Percentiles rank a stretch among this genome's conserved stretches.
Conservation (phyloP, 2,113 vertebrate species). For the Arothron firmamentum region DNA sequence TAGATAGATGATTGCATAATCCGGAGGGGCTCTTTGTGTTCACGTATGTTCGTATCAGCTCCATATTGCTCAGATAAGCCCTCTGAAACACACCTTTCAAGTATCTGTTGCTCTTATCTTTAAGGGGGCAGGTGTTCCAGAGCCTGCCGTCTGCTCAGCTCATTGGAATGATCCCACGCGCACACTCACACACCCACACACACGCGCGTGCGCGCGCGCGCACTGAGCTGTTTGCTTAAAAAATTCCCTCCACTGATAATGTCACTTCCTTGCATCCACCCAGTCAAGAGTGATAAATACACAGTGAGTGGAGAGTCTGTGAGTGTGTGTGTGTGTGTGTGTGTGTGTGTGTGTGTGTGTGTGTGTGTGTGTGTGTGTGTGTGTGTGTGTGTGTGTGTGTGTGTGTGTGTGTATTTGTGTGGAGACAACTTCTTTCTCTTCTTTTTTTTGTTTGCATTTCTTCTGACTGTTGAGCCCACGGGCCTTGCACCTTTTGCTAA, state of each 20-base stretch:
- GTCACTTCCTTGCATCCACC: conserved; percentile 1
- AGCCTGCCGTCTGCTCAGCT: conserved; percentile 33
- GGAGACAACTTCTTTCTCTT: not conserved
- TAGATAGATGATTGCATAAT: conserved; percentile 8
- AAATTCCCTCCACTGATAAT: conserved; percentile 48
- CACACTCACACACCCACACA: conserved; percentile 20
- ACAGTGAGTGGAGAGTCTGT: too few species aligned
- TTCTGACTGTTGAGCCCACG: conserved; percentile 32
- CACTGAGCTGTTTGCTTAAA: conserved; percentile 40
- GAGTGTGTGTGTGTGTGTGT: too few species aligned
- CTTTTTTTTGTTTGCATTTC: conserved; percentile 26
- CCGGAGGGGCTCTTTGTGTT: not conserved
- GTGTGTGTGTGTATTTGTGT: not conserved
- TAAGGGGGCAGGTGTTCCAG: conserved; percentile 53
- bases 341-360: too few species aligned
- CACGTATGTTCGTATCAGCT: conserved; percentile 9
- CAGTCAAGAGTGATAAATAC: too few species aligned
- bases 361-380: too few species aligned
- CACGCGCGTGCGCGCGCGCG: not conserved
- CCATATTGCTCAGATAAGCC: conserved; percentile 34
- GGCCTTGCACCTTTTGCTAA: conserved; percentile 18
- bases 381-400: too few species aligned
- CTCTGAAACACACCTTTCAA: conserved; percentile 30
- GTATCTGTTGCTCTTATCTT: conserved; percentile 59
- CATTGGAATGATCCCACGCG: conserved; percentile 24